A percentile compares a stretch with the other conserved stretches of the same genome.
Conservation (phyloP, 2,113 vertebrate species). For the Hippolais icterina region DNA sequence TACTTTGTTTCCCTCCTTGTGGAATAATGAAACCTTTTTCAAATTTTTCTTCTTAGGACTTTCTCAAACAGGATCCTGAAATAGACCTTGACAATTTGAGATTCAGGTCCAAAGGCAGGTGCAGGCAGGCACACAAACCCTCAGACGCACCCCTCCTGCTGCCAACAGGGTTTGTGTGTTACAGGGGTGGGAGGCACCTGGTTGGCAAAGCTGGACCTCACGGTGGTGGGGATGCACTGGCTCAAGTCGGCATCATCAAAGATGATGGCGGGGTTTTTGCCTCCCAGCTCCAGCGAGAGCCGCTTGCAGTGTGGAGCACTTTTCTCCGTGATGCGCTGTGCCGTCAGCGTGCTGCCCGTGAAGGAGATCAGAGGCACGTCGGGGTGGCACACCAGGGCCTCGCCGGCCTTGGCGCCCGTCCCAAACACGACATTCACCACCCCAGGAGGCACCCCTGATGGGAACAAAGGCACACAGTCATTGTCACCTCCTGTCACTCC, state of each 20-base stretch:
- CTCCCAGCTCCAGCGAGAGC: constrained; percentile 93
- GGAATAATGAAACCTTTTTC: background rate
- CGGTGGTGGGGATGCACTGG: constrained; percentile 83
- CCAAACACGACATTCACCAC: constrained; percentile 96
- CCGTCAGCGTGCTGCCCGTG: constrained; percentile 91
- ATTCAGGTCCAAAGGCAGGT: background rate
- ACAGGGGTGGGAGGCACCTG: constrained; percentile 76
- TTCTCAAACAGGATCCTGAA: background rate
- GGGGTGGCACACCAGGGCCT: constrained; percentile 88
- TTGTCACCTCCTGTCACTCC: fast-evolving
- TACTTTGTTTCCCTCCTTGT: background rate
- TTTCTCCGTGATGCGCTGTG: constrained; percentile 80
- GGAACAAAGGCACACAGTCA: background rate
- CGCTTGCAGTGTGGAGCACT: constrained; percentile 91
- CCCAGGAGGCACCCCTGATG: constrained; percentile 85
- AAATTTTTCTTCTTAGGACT: background rate
- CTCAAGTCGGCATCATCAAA: constrained; percentile 90
- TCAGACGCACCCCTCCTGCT: background rate
- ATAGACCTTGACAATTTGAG: background rate
- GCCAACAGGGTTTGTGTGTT: fast-evolving
- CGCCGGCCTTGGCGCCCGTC: constrained; percentile 79
- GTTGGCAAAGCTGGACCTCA: constrained; percentile 94
- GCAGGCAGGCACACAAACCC: fast-evolving
- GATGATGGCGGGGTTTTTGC: constrained; percentile 92
- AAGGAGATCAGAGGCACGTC: constrained; percentile 92